Evolutionary conservation across 2,888 invertebrate species (phyloP).

Genomic region (Cephus pulcher): DNA sequence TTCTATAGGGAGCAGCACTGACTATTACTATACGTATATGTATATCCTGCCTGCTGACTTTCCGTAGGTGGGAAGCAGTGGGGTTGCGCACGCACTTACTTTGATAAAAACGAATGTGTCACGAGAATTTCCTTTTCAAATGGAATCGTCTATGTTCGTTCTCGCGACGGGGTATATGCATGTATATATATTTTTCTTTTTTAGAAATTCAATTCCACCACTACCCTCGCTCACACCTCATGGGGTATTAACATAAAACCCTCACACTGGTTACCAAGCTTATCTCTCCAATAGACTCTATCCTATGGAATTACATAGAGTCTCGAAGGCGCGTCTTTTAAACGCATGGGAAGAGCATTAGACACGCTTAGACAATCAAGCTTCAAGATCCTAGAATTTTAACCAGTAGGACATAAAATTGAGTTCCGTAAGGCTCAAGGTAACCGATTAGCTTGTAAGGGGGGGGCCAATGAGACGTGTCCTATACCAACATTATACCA

Average conservation of each 20-base stretch:
- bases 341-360: neutral
- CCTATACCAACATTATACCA: neutral
- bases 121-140: conserved; percentile 65
- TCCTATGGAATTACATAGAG: neutral
- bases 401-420: neutral
- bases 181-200: neutral
- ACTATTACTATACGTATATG: neutral
- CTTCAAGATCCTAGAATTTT: neutral
- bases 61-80: conserved; percentile 45
- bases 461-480: neutral
- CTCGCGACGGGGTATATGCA: neutral
- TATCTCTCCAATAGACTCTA: neutral
- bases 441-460: neutral
- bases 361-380: neutral
- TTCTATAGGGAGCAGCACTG: conserved; percentile 61
- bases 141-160: conserved; percentile 32
- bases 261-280: neutral
- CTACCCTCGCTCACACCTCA: neutral
- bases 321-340: neutral
- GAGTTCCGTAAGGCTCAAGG: neutral
- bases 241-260: neutral
- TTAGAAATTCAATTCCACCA: conserved; percentile 2
- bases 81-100: conserved; percentile 30
- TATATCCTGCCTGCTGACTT: conserved; percentile 47
- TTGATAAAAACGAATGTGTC: conserved; percentile 63